Evolutionary conservation across 2,113 vertebrate genomes (phyloP).

Genomic region (Odobenus rosmarus): DNA sequence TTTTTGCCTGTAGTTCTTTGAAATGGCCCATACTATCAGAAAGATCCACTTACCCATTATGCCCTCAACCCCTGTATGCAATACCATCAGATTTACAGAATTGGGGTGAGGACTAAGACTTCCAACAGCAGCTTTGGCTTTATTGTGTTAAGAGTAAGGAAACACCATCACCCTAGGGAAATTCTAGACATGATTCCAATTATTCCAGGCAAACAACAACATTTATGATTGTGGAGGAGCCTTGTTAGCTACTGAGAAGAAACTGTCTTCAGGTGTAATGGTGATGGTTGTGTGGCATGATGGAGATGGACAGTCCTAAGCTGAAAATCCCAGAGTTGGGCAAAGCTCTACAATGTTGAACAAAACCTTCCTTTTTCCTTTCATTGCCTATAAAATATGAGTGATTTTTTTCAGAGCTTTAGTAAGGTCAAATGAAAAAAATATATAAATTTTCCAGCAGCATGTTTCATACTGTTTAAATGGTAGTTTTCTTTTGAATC

Average conservation of each 20-base stretch:
- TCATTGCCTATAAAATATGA: neutral
- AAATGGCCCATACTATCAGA: neutral
- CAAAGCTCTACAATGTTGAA: neutral
- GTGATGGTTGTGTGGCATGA: neutral
- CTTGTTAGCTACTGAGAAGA: neutral
- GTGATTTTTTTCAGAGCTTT: neutral
- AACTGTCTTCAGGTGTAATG: neutral
- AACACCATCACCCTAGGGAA: neutral
- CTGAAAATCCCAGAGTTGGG: neutral
- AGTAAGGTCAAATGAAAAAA: neutral
- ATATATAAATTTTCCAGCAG: neutral
- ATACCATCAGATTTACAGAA: neutral
- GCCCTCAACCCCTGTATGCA: neutral
- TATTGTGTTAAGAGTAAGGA: neutral
- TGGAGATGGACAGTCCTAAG: neutral
- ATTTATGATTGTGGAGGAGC: neutral
- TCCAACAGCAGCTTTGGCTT: neutral
- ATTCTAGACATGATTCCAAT: neutral
- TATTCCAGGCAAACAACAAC: neutral
- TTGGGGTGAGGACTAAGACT: neutral
- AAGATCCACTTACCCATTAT: neutral
- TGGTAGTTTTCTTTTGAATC: neutral
- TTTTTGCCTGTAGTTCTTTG: neutral
- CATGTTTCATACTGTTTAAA: neutral
- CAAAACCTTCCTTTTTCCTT: neutral